A percentile compares a stretch with the other conserved stretches of the same genome.
These are phyloP conservation scores for Lithobates pipiens DNA, from an alignment of 2,797 vertebrate species.

Conservation along the genomic window DNA sequence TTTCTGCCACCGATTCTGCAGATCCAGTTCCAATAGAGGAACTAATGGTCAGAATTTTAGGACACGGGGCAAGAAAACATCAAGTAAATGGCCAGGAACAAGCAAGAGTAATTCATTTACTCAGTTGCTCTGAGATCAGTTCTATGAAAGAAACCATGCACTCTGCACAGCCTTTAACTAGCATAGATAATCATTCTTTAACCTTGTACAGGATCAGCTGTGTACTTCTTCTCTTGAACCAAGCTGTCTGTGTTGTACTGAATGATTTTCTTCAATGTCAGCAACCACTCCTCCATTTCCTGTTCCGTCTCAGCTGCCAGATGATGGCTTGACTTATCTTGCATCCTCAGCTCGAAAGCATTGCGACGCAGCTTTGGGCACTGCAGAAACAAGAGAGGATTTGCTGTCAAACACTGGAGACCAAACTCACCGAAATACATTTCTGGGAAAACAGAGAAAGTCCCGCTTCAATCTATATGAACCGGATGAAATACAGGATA, in stretches of 20 bases:
- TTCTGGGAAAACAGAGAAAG: no score
- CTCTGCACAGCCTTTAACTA: neutral
- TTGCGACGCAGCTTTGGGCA: conserved; percentile 93
- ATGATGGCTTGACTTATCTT: conserved; percentile 95
- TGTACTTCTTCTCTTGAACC: conserved; percentile 87
- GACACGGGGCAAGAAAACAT: no score
- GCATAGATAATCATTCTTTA: conserved; percentile 7
- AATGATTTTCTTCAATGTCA: conserved; percentile 89
- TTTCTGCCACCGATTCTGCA: neutral
- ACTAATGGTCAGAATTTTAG: no score
- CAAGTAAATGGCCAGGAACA: no score
- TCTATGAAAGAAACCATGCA: neutral
- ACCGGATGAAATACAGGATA: no score
- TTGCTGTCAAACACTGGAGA: neutral
- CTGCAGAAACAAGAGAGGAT: conserved; percentile 69
- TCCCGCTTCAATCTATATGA: no score
- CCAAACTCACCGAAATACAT: neutral
- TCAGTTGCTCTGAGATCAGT: neutral
- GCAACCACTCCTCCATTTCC: conserved; percentile 98
- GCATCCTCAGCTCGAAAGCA: conserved; percentile 94
- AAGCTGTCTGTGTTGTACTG: conserved; percentile 84
- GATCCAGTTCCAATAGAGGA: neutral
- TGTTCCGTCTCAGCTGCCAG: conserved; percentile 92
- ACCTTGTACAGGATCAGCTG: conserved; percentile 81
- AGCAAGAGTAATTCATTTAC: neutral